Base-by-base conservation (phyloP, 2,113 vertebrate species). In the Anser brachyrhynchus region DNA sequence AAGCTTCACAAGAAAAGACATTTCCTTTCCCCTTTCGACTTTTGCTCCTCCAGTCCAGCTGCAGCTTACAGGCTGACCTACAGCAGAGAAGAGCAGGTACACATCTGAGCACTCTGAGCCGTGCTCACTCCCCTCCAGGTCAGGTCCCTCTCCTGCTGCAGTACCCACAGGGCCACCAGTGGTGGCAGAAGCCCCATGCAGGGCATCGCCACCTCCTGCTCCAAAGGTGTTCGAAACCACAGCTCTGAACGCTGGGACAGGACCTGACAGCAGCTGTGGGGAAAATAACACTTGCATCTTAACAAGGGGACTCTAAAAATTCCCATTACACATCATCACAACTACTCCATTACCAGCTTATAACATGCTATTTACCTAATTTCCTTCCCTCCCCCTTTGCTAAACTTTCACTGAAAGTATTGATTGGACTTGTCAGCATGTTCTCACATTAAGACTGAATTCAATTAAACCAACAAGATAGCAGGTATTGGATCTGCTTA, bases 111-210 rank as follows among this genome's bases (percentile, higher is more conserved):
- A 64, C 31, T 31, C 85, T 7, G 55, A 57, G 25, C 89, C 1
- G 3, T 59, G 12, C 26, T 44, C 4, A 8, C 75, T 37, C 74
- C 73, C 61, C 66, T 57, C 59, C 22, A 69, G 35, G 13, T 43
- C 1, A 13, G 84, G 76, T 84, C 14, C 10, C 13, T 29, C 66
- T 81, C 33, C 37, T 49, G 5, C 61, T 7, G 93, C 96, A 95
- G 95, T 98, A 96, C 97, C 94, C 96, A 85, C 76, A 51, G 70
- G 90, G 81, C 89, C 79, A 81, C 90, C 74, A 81, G 43, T n/a
- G 23, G 57, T 51, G 57, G 54, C 70, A 79, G 10, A 44, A 95
- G 93, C 92, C 93, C 22, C 64, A 86, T 26, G 25, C 79, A 41
- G 61, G 80, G 75, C 91, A 96, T 11, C 7, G 10, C 51, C 79